Conservation (phyloP, 2,888 invertebrate genomes). For the Tipula vernalis region DNA sequence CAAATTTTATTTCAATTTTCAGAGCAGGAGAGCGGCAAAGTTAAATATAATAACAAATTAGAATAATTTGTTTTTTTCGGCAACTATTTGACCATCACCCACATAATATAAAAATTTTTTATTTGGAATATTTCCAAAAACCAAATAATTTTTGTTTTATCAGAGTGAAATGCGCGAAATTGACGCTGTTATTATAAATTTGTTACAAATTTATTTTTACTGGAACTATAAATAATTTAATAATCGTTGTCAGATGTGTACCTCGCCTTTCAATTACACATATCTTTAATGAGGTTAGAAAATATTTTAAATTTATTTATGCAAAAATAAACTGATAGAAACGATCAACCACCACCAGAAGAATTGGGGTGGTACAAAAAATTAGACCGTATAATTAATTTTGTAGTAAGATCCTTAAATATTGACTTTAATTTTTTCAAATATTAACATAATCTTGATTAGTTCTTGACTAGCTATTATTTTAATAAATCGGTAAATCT, state of each 20-base stretch:
- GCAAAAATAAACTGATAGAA: background rate
- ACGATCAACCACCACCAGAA: background rate
- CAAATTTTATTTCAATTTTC: background rate
- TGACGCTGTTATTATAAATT: background rate
- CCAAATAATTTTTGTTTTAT: background rate
- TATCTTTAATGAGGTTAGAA: background rate
- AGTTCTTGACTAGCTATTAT: no score
- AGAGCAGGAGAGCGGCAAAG: no score
- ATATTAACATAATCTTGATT: no score
- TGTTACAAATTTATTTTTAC: background rate
- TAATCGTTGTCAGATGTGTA: background rate
- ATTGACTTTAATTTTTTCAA: no score
- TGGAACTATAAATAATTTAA: background rate
- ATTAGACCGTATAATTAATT: background rate
- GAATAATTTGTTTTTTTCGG: background rate
- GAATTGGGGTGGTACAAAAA: background rate
- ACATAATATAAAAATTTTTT: background rate
- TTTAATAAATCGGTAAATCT: no score
- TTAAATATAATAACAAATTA: no score
- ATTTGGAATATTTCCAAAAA: background rate
- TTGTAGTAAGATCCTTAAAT: no score
- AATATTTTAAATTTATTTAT: background rate
- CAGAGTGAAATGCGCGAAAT: background rate
- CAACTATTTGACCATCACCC: background rate
- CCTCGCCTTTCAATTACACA: background rate